A percentile compares a stretch with the other conserved stretches of the same genome.
These are phyloP conservation scores for Chelonus formosanus DNA, from an alignment of 2,888 invertebrate genomes.

Conservation along the genomic window DNA sequence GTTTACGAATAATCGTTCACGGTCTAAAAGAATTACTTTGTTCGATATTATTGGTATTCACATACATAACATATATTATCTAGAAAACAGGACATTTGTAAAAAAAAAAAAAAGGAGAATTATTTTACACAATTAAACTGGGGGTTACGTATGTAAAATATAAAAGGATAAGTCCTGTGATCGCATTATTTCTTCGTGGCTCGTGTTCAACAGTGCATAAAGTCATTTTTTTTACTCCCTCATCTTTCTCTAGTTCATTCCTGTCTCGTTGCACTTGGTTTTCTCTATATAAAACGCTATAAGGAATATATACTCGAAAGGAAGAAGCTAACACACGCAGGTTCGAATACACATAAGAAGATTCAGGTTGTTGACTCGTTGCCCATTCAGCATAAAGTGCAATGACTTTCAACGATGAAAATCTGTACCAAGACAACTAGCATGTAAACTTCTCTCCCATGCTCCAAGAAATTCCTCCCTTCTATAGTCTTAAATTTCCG, in stretches of 20 bases:
- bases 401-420: constrained; percentile 60
- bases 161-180: constrained; percentile 42
- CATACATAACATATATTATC: too few relatives aligned
- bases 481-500: constrained; percentile 34
- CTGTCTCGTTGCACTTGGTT: constrained; percentile 36
- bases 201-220: constrained; percentile 58
- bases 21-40: too few relatives aligned
- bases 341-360: constrained; percentile 27
- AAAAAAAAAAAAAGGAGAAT: too few relatives aligned
- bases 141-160: neutral
- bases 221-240: constrained; percentile 49
- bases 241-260: constrained; percentile 20
- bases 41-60: too few relatives aligned
- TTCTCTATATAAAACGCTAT: constrained; percentile 38
- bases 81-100: too few relatives aligned
- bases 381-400: constrained; percentile 64
- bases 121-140: constrained; percentile 23
- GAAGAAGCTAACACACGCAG: constrained; percentile 32
- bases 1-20: too few relatives aligned
- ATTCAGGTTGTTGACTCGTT: constrained; percentile 60
- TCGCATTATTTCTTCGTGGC: constrained; percentile 56
- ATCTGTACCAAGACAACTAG: constrained; percentile 50
- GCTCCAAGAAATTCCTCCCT: constrained; percentile 23
- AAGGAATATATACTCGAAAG: constrained; percentile 30
- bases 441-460: constrained; percentile 25